A percentile compares a stretch with the other conserved stretches of the same genome.
These are phyloP conservation scores for Hypomesus transpacificus DNA, from an alignment of 2,113 vertebrate species.

Conservation along the genomic window DNA sequence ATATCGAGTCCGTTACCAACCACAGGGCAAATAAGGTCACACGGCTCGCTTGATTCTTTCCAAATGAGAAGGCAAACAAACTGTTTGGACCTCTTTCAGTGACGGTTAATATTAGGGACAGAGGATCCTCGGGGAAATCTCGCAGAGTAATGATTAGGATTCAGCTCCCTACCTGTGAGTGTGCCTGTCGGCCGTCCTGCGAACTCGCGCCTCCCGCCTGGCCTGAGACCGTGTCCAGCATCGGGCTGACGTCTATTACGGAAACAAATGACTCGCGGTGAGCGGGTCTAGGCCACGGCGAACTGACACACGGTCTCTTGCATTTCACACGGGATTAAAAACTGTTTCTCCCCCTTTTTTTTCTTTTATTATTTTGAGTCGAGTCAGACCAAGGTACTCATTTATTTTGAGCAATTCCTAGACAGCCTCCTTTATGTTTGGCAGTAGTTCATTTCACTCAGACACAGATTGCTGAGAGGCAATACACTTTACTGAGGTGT, in stretches of 20 bases:
- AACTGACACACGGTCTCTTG: not conserved
- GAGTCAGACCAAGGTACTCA: no score
- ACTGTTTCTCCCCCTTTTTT: no score
- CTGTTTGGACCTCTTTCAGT: slow-evolving; percentile 48
- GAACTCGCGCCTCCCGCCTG: not conserved
- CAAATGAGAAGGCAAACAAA: slow-evolving; percentile 56
- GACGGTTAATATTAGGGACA: slow-evolving; percentile 29
- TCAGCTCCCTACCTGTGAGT: slow-evolving; percentile 25
- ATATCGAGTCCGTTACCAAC: not conserved
- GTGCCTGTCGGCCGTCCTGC: slow-evolving; percentile 22
- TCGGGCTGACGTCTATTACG: not conserved
- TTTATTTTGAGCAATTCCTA: no score
- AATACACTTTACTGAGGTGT: no score
- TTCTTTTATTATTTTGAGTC: no score
- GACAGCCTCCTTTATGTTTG: no score
- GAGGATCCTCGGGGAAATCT: slow-evolving; percentile 51
- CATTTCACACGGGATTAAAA: not conserved
- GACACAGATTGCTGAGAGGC: no score
- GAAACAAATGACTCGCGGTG: slow-evolving; percentile 13
- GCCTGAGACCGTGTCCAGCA: not conserved
- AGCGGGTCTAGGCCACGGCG: not conserved
- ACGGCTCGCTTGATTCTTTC: slow-evolving; percentile 40
- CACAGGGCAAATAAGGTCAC: slow-evolving; percentile 32
- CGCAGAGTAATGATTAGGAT: slow-evolving; percentile 45
- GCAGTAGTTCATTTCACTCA: no score